A percentile compares a stretch with the other conserved stretches of the same genome.
phyloP scores from a whole-genome alignment of 2,888 invertebrate species.

The Caenorhabditis sinica region DNA sequence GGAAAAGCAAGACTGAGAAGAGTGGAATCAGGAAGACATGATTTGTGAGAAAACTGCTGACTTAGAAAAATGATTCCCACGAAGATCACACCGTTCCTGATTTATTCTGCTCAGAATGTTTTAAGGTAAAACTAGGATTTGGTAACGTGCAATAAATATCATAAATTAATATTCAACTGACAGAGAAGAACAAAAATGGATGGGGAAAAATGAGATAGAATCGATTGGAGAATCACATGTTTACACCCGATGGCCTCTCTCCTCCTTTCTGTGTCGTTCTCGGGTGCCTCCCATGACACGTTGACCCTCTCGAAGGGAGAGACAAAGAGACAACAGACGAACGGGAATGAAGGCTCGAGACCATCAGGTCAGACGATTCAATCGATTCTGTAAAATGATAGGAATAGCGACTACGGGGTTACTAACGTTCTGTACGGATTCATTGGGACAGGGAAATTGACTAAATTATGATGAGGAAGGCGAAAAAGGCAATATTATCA shows the following conservation, averaged over 20 bases:
- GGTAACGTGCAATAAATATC: slow-evolving; percentile 29
- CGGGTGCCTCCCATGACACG: slow-evolving; percentile 45
- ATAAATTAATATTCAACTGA: slow-evolving; percentile 8
- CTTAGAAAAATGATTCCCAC: background rate
- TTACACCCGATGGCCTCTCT: slow-evolving; percentile 35
- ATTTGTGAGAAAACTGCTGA: slow-evolving; percentile 8
- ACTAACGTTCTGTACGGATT: background rate
- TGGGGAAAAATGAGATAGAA: slow-evolving; percentile 24
- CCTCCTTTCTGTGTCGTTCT: slow-evolving; percentile 29
- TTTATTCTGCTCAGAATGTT: background rate
- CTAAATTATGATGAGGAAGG: slow-evolving; percentile 43
- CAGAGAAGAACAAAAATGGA: background rate
- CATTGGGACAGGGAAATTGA: slow-evolving; percentile 4
- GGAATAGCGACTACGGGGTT: background rate
- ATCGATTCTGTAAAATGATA: background rate
- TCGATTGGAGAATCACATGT: slow-evolving; percentile 51
- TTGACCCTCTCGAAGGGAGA: slow-evolving; percentile 45
- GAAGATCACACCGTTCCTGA: slow-evolving; percentile 18
- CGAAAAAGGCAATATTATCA: slow-evolving; percentile 42
- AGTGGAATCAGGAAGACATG: slow-evolving; percentile 8
- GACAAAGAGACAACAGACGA: slow-evolving; percentile 24
- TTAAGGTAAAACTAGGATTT: slow-evolving; percentile 1
- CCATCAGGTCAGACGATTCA: slow-evolving; percentile 14
- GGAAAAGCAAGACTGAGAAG: background rate
- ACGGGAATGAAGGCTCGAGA: slow-evolving; percentile 1